Base-by-base conservation (phyloP, 1,140 invertebrate genomes). In the Procambarus virginalis region DNA sequence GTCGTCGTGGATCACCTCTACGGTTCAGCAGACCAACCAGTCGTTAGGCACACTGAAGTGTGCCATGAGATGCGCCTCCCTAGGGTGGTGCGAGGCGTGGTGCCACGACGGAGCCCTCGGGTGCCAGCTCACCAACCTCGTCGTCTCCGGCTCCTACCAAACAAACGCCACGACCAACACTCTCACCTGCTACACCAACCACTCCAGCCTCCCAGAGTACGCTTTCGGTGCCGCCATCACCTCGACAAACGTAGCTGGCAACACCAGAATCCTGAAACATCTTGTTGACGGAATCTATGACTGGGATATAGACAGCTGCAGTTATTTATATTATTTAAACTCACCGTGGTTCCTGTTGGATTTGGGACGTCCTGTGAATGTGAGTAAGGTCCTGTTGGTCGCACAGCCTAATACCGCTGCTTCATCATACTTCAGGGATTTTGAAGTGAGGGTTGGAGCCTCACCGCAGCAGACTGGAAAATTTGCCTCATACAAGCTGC, bases 81-180 rank as follows among this genome's bases (percentile, higher is more conserved):
- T 34, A 1, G 34, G 34, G 34, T 34, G 34, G 34, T 34, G 34
- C 34, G 34, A 34, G 34, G 34, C 34, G 34, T 34, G 34, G 34
- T 34, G 34, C 34, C 34, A 34, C 34, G 34, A 34, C 34, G 34
- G 34, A 34, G 34, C 34, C 0, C 34, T 34, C 34, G 0, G 34
- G 34, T 34, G 34, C 34, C 34, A 34, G 34, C 34, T 34, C 34
- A 34, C 34, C 34, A 34, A 34, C 34, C 45, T 78, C 76, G 14
- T 78, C 46, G 76, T 78, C 45, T 34, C 45, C 22, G 76, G 76
- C 8, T 78, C 76, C 45, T 46, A 78, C 45, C 76, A 78, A 10
- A 46, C 76, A 6, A 48, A 20, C 14, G 2, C 4, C 20, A 34
- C 34, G 34, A 45, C 6, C 12, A 55, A 55, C 51, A 4, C 0